Conservation (phyloP, 2,888 invertebrate genomes). For the Brachypterus glaber region DNA sequence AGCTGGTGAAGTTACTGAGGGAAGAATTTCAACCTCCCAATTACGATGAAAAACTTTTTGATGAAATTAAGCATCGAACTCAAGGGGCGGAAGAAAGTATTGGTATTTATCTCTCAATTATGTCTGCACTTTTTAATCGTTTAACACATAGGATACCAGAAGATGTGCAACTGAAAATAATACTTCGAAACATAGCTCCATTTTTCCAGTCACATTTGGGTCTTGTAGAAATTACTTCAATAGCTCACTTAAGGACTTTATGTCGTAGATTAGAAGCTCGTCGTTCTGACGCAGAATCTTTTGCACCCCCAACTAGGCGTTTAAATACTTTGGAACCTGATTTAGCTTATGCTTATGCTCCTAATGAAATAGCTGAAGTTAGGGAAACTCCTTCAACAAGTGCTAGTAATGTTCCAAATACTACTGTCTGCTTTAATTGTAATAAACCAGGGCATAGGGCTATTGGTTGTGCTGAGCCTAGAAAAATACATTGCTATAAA, state of each 20-base stretch:
- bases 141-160: no score
- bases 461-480: conserved; percentile 7
- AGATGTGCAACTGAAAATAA: no score
- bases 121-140: conserved; percentile 9
- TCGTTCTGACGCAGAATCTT: not conserved
- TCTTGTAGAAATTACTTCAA: not conserved
- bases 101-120: conserved; percentile 19
- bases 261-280: not conserved
- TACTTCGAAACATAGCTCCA: no score
- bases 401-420: not conserved
- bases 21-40: no score
- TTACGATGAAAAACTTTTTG: conserved; percentile 19
- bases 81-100: conserved; percentile 21
- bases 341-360: not conserved
- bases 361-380: not conserved
- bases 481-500: conserved; percentile 2
- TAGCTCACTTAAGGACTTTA: not conserved
- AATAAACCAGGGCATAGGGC: conserved; percentile 12
- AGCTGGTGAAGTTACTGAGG: not conserved
- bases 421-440: conserved; percentile 8
- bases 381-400: not conserved
- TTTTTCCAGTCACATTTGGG: no score
- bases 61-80: conserved; percentile 18
- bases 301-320: not conserved
- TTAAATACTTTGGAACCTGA: not conserved